Conservation (phyloP, 2,888 invertebrate species). For the Oxyscelio sp. region DNA sequence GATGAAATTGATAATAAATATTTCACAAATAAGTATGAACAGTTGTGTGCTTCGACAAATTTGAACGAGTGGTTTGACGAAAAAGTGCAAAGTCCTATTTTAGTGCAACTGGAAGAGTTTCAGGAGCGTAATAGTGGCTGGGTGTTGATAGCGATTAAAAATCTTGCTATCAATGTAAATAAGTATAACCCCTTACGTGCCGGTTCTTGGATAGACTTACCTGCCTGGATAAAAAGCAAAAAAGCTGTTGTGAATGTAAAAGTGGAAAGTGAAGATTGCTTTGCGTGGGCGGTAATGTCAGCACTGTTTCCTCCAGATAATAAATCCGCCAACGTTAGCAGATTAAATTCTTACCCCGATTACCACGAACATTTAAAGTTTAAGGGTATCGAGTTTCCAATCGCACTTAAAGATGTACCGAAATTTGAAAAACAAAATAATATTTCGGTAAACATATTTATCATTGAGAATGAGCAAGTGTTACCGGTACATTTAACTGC, state of each 20-base stretch:
- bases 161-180: conserved; percentile 73
- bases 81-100: neutral
- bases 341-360: conserved; percentile 1
- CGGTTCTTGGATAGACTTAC: conserved; percentile 68
- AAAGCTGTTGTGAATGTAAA: conserved; percentile 28
- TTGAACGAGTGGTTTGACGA: neutral
- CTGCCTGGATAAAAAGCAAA: conserved; percentile 61
- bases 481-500: conserved; percentile 1
- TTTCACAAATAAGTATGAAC: neutral
- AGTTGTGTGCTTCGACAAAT: conserved; percentile 1
- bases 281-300: conserved; percentile 23
- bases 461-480: neutral
- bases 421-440: conserved; percentile 38
- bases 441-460: conserved; percentile 15
- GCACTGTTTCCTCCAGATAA: neutral
- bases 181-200: conserved; percentile 73
- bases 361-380: conserved; percentile 30
- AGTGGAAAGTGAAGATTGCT: conserved; percentile 10
- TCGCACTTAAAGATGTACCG: no score
- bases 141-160: conserved; percentile 39
- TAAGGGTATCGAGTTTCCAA: conserved; percentile 41
- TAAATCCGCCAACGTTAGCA: neutral
- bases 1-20: neutral
- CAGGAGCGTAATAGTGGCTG: neutral
- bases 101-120: neutral